Percentiles rank a stretch among this genome's conserved stretches.
Conservation (phyloP, 2,888 invertebrate species). For the Aspidiotus destructor region DNA sequence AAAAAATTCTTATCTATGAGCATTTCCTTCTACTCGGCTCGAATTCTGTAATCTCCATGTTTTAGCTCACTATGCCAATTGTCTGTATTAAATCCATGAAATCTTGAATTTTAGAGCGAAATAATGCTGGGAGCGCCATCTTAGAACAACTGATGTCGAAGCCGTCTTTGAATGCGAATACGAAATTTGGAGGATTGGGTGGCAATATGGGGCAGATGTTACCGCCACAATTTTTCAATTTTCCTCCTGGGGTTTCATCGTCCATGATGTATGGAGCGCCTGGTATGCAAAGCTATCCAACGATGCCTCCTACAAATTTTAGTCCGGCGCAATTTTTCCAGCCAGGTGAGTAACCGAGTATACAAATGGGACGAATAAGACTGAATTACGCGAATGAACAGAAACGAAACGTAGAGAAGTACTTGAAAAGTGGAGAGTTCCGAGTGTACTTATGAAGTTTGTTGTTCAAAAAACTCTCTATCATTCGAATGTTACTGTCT, state of each 20-base stretch:
- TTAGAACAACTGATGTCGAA: conserved; percentile 28
- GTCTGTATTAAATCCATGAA: no score
- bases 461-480: no score
- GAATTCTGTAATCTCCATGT: neutral
- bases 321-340: conserved; percentile 21
- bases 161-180: conserved; percentile 23
- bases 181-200: conserved; percentile 14
- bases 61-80: neutral
- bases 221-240: conserved; percentile 24
- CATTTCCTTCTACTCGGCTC: neutral
- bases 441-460: no score
- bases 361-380: no score
- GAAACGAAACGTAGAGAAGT: no score
- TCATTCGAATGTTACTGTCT: no score
- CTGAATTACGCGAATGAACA: no score
- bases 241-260: conserved; percentile 16
- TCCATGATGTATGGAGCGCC: conserved; percentile 26
- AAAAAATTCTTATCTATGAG: no score
- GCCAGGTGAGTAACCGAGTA: conserved; percentile 8
- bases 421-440: no score
- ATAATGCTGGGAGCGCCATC: conserved; percentile 20
- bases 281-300: conserved; percentile 28
- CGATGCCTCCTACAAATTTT: conserved; percentile 20
- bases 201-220: conserved; percentile 13
- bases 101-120: conserved; percentile 11